Conservation (phyloP, 2,113 vertebrate species). For the Siniperca chuatsi region DNA sequence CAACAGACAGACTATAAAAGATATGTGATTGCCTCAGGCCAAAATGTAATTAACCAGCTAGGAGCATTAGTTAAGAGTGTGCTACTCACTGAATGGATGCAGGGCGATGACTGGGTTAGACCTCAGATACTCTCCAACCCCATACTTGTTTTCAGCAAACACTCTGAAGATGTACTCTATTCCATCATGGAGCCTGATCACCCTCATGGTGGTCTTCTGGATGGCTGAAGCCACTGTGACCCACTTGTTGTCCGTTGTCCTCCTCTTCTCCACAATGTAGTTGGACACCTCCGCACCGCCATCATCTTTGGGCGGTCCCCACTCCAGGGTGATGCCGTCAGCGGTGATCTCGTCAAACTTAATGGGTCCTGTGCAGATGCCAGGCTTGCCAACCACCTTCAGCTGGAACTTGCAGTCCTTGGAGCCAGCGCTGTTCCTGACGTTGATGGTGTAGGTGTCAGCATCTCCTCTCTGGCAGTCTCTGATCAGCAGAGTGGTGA, state of each 20-base stretch:
- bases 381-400: slow-evolving; percentile 97
- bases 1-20: not conserved
- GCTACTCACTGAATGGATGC: slow-evolving; percentile 96
- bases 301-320: slow-evolving; percentile 94
- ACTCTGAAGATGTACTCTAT: slow-evolving; percentile 96
- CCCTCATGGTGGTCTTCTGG: slow-evolving; percentile 95
- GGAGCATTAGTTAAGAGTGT: not conserved
- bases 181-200: slow-evolving; percentile 96
- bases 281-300: slow-evolving; percentile 98
- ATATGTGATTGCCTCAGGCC: not conserved
- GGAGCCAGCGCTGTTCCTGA: slow-evolving; percentile 90
- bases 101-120: slow-evolving; percentile 93
- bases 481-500: slow-evolving; percentile 91
- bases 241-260: slow-evolving; percentile 96
- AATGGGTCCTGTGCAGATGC: slow-evolving; percentile 95
- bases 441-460: slow-evolving; percentile 90
- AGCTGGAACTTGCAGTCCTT: slow-evolving; percentile 92
- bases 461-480: slow-evolving; percentile 95
- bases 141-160: slow-evolving; percentile 98
- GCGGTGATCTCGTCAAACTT: slow-evolving; percentile 97
- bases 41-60: not conserved
- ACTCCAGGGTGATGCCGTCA: slow-evolving; percentile 94
- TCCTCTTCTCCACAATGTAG: slow-evolving; percentile 96
- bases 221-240: slow-evolving; percentile 95
- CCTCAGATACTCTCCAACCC: slow-evolving; percentile 94